Percentiles rank a stretch among this genome's conserved stretches.
These are phyloP conservation scores for Netelia inedita DNA, from an alignment of 2,888 invertebrate genomes.

Conservation along the genomic window DNA sequence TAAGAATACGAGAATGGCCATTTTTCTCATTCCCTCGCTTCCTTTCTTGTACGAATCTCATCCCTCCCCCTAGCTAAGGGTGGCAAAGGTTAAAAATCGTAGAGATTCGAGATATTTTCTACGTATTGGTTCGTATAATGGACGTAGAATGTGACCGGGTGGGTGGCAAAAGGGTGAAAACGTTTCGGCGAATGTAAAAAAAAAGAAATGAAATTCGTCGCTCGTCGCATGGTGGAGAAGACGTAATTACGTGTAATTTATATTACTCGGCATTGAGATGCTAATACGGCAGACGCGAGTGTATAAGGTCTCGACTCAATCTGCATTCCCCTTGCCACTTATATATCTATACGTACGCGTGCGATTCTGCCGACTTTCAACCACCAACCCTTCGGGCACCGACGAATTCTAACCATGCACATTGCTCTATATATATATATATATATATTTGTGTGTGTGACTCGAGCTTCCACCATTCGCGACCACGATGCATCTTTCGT, in stretches of 20 bases:
- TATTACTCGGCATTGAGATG: slow-evolving; percentile 85
- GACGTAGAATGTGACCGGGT: background rate
- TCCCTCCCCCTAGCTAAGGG: background rate
- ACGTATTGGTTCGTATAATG: background rate
- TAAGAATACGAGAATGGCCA: slow-evolving; percentile 70
- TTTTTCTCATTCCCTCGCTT: slow-evolving; percentile 42
- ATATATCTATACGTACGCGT: slow-evolving; percentile 60
- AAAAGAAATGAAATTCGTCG: slow-evolving; percentile 79
- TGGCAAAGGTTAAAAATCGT: slow-evolving; percentile 1
- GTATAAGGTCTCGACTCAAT: slow-evolving; percentile 28
- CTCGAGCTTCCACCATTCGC: background rate
- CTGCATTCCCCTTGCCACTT: slow-evolving; percentile 42
- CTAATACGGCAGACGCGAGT: slow-evolving; percentile 76
- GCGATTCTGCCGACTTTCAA: slow-evolving; percentile 59
- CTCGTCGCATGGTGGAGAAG: slow-evolving; percentile 76
- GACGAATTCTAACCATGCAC: slow-evolving; percentile 19
- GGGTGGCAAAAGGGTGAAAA: slow-evolving; percentile 25
- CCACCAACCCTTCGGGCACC: slow-evolving; percentile 24
- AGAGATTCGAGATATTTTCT: slow-evolving; percentile 27
- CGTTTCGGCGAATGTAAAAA: slow-evolving; percentile 69
- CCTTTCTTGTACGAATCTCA: slow-evolving; percentile 32
- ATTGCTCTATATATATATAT: background rate
- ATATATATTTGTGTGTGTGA: background rate
- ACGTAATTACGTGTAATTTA: slow-evolving; percentile 85
- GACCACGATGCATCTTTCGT: background rate